Evolutionary conservation across 1,140 invertebrate genomes (phyloP).

Genomic region (Euschistus heros): DNA sequence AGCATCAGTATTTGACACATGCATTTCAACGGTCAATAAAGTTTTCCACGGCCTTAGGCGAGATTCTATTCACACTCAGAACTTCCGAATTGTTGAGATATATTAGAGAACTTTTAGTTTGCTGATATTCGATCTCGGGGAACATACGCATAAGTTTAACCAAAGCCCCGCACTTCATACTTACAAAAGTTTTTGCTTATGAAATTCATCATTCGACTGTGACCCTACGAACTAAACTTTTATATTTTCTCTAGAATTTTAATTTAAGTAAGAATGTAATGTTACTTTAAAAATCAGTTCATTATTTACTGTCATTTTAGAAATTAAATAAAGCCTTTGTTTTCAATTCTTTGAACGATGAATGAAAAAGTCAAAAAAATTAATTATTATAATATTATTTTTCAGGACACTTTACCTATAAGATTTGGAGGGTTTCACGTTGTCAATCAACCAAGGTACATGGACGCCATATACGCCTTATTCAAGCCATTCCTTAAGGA

Average conservation of each 20-base stretch:
- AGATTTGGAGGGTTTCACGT: slow-evolving; percentile 37
- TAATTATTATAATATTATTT: slow-evolving; percentile 12
- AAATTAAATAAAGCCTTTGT: not conserved
- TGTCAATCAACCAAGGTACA: slow-evolving; percentile 37
- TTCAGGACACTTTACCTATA: slow-evolving; percentile 37
- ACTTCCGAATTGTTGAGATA: too few relatives aligned
- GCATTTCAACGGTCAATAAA: too few relatives aligned
- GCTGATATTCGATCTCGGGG: too few relatives aligned
- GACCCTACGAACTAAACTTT: not conserved
- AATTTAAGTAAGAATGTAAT: not conserved
- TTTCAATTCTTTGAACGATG: not conserved
- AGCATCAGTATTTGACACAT: too few relatives aligned
- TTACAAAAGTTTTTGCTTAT: too few relatives aligned
- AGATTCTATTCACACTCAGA: too few relatives aligned
- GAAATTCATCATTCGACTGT: not conserved
- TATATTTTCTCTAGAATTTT: not conserved
- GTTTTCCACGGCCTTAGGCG: too few relatives aligned
- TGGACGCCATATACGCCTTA: slow-evolving; percentile 36
- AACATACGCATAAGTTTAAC: too few relatives aligned
- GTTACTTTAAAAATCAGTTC: not conserved
- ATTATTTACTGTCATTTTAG: not conserved
- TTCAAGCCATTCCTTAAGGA: slow-evolving; percentile 39
- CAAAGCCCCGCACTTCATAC: too few relatives aligned
- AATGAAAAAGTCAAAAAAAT: not conserved
- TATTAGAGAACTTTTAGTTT: too few relatives aligned